phyloP scores from a whole-genome alignment of 2,888 invertebrate species.

The Epinotia bilunana region DNA sequence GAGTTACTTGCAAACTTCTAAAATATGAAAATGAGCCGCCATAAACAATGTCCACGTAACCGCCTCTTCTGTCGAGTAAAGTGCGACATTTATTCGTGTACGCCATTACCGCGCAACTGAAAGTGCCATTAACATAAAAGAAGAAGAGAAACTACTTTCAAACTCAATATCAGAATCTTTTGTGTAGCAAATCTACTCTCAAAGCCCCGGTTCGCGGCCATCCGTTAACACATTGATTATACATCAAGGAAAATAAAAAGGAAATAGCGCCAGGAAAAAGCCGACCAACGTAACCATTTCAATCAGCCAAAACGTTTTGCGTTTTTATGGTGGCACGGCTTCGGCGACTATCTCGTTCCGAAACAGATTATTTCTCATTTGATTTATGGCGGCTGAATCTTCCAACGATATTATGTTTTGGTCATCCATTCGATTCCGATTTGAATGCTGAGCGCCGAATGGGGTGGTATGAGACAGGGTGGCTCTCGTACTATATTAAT shows the following conservation, averaged over 20 bases:
- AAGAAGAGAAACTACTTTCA: constrained; percentile 81
- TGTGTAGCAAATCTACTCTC: constrained; percentile 82
- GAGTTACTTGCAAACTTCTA: constrained; percentile 26
- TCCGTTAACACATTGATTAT: constrained; percentile 85
- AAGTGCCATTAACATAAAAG: constrained; percentile 82
- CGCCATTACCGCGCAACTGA: constrained; percentile 75
- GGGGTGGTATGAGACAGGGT: constrained; percentile 82
- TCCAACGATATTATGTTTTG: constrained; percentile 85
- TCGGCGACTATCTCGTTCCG: constrained; percentile 83
- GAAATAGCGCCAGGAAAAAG: constrained; percentile 78
- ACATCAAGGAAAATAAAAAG: constrained; percentile 83
- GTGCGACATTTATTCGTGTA: constrained; percentile 75
- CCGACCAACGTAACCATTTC: constrained; percentile 78
- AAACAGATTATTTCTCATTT: constrained; percentile 86
- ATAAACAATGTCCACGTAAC: constrained; percentile 40
- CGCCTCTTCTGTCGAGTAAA: constrained; percentile 62
- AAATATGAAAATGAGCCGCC: constrained; percentile 52
- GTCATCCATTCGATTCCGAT: constrained; percentile 85
- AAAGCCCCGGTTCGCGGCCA: constrained; percentile 74
- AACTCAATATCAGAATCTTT: constrained; percentile 83
- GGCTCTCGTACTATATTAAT: constrained; percentile 84
- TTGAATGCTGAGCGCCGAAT: constrained; percentile 83
- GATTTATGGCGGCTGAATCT: constrained; percentile 84
- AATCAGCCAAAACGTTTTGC: constrained; percentile 84
- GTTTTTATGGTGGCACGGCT: constrained; percentile 81